phyloP scores from a whole-genome alignment of 1,140 invertebrate species.

The Schmidtea mediterranea region DNA sequence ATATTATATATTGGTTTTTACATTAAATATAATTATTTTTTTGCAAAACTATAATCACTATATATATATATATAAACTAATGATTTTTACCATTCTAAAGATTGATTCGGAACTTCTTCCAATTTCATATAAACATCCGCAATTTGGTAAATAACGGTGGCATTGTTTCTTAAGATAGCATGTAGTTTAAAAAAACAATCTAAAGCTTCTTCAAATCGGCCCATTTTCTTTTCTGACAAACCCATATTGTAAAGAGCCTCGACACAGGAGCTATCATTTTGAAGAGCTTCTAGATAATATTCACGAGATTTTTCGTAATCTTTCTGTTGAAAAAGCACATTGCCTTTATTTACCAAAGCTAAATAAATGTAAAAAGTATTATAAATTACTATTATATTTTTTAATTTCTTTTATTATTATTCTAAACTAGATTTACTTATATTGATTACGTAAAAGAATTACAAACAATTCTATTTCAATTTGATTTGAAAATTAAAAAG shows the following conservation, averaged over 20 bases:
- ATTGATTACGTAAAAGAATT: too few species aligned
- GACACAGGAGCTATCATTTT: conserved; percentile 51
- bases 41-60: too few species aligned
- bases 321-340: conserved; percentile 43
- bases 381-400: background rate
- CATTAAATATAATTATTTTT: too few species aligned
- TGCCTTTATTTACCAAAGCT: conserved; percentile 63
- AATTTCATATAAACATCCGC: conserved; percentile 35
- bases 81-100: conserved; percentile 5
- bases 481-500: too few species aligned
- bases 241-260: conserved; percentile 73
- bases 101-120: conserved; percentile 6
- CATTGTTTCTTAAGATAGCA: conserved; percentile 44
- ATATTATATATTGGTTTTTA: too few species aligned
- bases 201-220: conserved; percentile 42
- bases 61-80: conserved; percentile 1
- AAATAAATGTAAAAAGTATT: conserved; percentile 8
- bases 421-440: background rate
- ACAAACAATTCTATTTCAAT: too few species aligned
- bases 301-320: conserved; percentile 46
- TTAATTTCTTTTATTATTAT: background rate
- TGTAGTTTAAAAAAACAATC: conserved; percentile 55
- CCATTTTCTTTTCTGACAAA: conserved; percentile 37
- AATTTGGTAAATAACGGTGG: conserved; percentile 57
- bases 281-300: conserved; percentile 45